These are phyloP conservation scores for Nasonia longicornis DNA, from an alignment of 1,140 invertebrate genomes.

Conservation along the genomic window DNA sequence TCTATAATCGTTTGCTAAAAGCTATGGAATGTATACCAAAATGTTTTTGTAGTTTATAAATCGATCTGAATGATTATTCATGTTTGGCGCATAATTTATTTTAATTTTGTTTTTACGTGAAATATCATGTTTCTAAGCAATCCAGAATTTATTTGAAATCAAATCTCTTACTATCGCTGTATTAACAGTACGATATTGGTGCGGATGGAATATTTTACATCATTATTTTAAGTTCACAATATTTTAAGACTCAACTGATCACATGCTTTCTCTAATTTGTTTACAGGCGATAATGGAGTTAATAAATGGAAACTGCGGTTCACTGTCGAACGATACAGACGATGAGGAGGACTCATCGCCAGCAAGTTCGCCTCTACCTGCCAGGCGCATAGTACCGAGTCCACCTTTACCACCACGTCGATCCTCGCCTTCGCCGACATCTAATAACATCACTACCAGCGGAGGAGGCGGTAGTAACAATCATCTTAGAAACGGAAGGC, in stretches of 20 bases:
- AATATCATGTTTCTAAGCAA: background rate
- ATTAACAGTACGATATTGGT: background rate
- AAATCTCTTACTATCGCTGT: background rate
- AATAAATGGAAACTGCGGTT: conserved; percentile 63
- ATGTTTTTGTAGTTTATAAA: background rate
- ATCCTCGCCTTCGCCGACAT: conserved; percentile 71
- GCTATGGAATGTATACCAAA: background rate
- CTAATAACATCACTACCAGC: conserved; percentile 44
- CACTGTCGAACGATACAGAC: conserved; percentile 64
- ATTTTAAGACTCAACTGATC: background rate
- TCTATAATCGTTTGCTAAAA: background rate
- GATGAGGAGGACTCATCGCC: conserved; percentile 70
- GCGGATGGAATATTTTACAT: background rate
- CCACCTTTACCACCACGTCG: conserved; percentile 77
- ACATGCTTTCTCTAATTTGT: background rate
- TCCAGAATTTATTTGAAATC: background rate
- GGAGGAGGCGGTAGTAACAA: background rate
- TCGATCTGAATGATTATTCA: too few species aligned
- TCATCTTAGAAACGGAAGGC: conserved; percentile 56
- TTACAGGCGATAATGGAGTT: conserved; percentile 68
- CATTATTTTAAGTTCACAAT: background rate
- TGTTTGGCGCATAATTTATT: background rate
- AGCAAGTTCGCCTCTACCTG: conserved; percentile 64
- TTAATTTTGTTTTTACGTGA: background rate
- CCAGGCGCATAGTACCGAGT: conserved; percentile 68